These are phyloP conservation scores for Oriolus oriolus DNA, from an alignment of 2,113 vertebrate species.

Conservation along the genomic window DNA sequence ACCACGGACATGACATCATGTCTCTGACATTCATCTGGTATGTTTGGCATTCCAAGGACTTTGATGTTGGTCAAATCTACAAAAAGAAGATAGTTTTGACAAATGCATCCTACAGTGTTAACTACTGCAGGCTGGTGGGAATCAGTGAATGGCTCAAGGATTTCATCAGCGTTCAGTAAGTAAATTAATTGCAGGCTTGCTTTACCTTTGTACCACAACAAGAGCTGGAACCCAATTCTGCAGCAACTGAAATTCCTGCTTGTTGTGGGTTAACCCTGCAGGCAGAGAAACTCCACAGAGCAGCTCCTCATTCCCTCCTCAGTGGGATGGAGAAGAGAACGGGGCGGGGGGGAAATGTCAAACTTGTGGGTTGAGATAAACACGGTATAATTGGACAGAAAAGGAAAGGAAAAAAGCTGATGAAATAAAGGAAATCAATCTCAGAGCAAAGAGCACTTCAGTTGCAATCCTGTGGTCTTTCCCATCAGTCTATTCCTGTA, in stretches of 20 bases:
- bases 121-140: conserved; percentile 79
- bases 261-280: neutral
- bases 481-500: neutral
- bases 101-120: conserved; percentile 80
- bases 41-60: conserved; percentile 77
- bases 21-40: neutral
- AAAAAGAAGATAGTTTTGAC: conserved; percentile 84
- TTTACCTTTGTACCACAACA: neutral
- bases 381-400: neutral
- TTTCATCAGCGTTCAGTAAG: conserved; percentile 82
- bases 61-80: conserved; percentile 86
- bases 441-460: neutral
- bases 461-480: neutral
- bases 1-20: neutral
- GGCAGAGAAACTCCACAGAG: neutral
- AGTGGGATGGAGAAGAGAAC: neutral
- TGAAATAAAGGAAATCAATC: neutral
- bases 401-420: neutral
- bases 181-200: neutral
- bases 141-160: conserved; percentile 78
- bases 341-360: neutral
- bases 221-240: neutral
- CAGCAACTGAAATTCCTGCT: neutral
- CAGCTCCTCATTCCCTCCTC: neutral
- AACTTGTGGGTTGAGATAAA: neutral